These are phyloP conservation scores for Diceros bicornis DNA, from an alignment of 2,797 vertebrate species.

Conservation along the genomic window DNA sequence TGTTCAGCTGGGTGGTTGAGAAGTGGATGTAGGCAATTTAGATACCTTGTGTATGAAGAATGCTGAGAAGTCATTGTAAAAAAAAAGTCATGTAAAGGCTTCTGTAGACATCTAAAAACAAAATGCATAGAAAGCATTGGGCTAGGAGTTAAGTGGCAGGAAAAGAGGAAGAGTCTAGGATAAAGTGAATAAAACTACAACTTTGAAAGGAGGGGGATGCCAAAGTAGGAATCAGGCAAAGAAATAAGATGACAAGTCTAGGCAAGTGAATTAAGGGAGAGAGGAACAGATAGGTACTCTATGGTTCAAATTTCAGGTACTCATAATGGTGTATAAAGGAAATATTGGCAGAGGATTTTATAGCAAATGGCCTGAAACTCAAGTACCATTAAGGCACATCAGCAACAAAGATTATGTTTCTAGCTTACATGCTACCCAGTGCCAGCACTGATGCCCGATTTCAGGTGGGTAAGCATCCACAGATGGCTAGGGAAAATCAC, in stretches of 20 bases:
- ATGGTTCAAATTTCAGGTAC: neutral
- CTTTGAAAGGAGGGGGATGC: neutral
- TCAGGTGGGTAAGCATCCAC: neutral
- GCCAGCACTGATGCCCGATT: neutral
- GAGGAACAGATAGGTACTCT: neutral
- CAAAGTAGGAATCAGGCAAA: neutral
- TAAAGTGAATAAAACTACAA: neutral
- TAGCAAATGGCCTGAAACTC: neutral
- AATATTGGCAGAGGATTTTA: neutral
- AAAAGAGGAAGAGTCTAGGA: neutral
- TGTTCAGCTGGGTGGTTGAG: neutral
- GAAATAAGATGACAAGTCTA: neutral
- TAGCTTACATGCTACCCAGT: neutral
- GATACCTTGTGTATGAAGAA: neutral
- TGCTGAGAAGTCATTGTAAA: too few relatives aligned
- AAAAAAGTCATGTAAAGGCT: neutral
- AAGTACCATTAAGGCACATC: neutral
- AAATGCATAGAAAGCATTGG: constrained; percentile 3
- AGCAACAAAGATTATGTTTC: neutral
- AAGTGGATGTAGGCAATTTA: neutral
- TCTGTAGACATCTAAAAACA: neutral
- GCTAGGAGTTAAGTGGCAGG: neutral
- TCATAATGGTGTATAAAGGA: neutral
- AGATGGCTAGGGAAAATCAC: neutral
- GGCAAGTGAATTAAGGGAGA: neutral